Percentiles rank a stretch among this genome's conserved stretches.
phyloP scores from a whole-genome alignment of 2,888 invertebrate genomes.

The Ophion costatus region DNA sequence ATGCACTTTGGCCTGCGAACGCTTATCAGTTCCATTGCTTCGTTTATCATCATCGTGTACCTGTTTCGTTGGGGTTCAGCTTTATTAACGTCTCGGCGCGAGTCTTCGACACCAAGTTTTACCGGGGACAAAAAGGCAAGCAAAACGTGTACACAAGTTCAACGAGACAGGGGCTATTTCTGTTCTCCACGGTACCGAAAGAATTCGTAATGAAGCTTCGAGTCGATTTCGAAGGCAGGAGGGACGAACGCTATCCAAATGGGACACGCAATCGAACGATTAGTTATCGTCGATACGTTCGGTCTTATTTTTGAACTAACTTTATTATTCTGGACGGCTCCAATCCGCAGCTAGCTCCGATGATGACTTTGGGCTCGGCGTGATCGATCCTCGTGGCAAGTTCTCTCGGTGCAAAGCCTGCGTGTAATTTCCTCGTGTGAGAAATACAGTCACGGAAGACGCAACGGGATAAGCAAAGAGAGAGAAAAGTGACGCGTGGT shows the following conservation, averaged over 20 bases:
- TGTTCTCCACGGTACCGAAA: background rate
- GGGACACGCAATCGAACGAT: background rate
- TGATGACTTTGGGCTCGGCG: conserved; percentile 93
- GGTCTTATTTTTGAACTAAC: conserved; percentile 80
- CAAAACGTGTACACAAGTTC: background rate
- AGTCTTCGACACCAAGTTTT: background rate
- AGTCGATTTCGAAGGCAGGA: background rate
- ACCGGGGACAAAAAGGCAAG: background rate
- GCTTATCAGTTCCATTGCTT: conserved; percentile 89
- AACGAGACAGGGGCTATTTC: background rate
- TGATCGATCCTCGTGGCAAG: conserved; percentile 94
- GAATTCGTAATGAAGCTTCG: background rate
- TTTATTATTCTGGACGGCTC: conserved; percentile 93
- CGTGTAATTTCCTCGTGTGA: conserved; percentile 67
- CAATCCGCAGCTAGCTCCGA: conserved; percentile 95
- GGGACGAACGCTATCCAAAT: background rate
- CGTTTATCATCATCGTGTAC: conserved; percentile 92
- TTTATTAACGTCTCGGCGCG: background rate
- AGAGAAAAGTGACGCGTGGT: background rate
- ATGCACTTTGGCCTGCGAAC: conserved; percentile 92
- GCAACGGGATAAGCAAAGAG: background rate
- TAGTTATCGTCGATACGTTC: background rate
- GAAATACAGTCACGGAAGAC: conserved; percentile 7
- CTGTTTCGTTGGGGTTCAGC: conserved; percentile 71
- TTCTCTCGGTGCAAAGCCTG: conserved; percentile 96